A percentile compares a stretch with the other conserved stretches of the same genome.
phyloP scores from a whole-genome alignment of 2,888 invertebrate genomes.

The Tenodera sinensis region DNA sequence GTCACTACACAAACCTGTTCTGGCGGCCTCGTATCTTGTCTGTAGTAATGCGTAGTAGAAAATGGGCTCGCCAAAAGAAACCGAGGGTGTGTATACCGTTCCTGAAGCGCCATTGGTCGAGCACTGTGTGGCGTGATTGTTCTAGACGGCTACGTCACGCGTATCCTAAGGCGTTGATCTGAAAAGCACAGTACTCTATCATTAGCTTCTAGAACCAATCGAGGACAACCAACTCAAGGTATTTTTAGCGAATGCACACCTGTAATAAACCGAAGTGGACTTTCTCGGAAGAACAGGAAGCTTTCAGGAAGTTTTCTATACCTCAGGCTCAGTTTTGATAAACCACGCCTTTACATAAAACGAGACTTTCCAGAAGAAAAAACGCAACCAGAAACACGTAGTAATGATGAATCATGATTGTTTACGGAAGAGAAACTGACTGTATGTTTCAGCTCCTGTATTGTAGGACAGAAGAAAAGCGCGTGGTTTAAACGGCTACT shows the following conservation, averaged over 20 bases:
- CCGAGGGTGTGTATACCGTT: slow-evolving; percentile 16
- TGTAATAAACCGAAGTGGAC: background rate
- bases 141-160: background rate
- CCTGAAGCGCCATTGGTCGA: slow-evolving; percentile 11
- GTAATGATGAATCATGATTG: no score
- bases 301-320: background rate
- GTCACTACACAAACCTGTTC: background rate
- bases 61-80: slow-evolving; percentile 9
- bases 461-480: no score
- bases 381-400: background rate
- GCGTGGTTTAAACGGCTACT: no score
- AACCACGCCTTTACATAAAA: background rate
- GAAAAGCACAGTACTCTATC: background rate
- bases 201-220: background rate
- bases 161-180: no score
- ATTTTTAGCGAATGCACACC: background rate
- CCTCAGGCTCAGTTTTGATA: background rate
- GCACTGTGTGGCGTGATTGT: slow-evolving; percentile 19
- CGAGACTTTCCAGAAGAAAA: background rate
- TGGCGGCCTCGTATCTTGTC: slow-evolving; percentile 13
- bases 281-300: background rate
- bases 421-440: no score
- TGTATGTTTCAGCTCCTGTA: no score
- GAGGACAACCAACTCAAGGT: background rate
- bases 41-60: background rate